These are phyloP conservation scores for Ooceraea biroi DNA, from an alignment of 1,140 invertebrate genomes.

Conservation along the genomic window DNA sequence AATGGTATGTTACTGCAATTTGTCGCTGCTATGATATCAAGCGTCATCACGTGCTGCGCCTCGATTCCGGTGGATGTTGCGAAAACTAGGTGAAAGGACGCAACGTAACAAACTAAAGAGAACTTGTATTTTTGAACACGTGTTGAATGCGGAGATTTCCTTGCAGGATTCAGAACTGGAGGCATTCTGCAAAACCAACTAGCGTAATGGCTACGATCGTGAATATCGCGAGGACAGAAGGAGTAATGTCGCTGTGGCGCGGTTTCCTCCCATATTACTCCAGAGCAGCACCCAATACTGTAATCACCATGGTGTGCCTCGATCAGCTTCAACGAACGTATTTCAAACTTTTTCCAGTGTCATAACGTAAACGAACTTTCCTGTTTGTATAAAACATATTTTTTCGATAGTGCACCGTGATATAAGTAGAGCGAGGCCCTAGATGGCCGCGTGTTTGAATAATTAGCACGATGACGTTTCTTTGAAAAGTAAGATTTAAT, in stretches of 20 bases:
- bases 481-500: no score
- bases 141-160: no score
- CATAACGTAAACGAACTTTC: background rate
- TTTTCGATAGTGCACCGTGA: background rate
- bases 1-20: slow-evolving; percentile 96
- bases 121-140: background rate
- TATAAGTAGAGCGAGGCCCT: slow-evolving; percentile 11
- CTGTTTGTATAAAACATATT: background rate
- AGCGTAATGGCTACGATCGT: slow-evolving; percentile 93
- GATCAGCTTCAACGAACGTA: slow-evolving; percentile 89
- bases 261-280: slow-evolving; percentile 98
- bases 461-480: no score
- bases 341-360: background rate
- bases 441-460: no score
- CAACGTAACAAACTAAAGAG: background rate
- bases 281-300: slow-evolving; percentile 97
- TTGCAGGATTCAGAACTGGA: slow-evolving; percentile 97
- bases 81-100: slow-evolving; percentile 92
- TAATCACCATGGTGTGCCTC: slow-evolving; percentile 97
- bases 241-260: slow-evolving; percentile 97
- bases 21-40: slow-evolving; percentile 96
- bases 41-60: slow-evolving; percentile 95
- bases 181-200: slow-evolving; percentile 94
- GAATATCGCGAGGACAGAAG: slow-evolving; percentile 94
- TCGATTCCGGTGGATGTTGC: slow-evolving; percentile 99